Evolutionary conservation across 2,888 invertebrate species (phyloP).

Genomic region (Tetragonisca angustula): DNA sequence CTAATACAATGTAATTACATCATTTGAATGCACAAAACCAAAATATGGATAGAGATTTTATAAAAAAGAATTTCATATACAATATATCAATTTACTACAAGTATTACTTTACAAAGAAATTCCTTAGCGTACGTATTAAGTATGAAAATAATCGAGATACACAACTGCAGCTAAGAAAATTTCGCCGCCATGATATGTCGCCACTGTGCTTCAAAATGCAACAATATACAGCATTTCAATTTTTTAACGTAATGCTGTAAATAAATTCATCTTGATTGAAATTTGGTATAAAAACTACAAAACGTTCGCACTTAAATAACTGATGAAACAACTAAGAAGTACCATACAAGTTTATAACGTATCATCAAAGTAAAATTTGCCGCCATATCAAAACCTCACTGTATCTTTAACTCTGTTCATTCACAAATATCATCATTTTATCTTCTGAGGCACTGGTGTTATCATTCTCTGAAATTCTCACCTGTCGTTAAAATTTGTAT

Average conservation of each 20-base stretch:
- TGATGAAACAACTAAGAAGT: not conserved
- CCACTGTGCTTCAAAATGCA: conserved; percentile 69
- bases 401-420: conserved; percentile 42
- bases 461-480: conserved; percentile 53
- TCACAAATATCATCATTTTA: conserved; percentile 29
- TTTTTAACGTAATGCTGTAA: conserved; percentile 18
- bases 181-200: conserved; percentile 77
- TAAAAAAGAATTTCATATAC: conserved; percentile 30
- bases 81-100: conserved; percentile 40
- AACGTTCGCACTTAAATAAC: not conserved
- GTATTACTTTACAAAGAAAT: conserved; percentile 54
- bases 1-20: conserved; percentile 42
- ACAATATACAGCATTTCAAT: conserved; percentile 43
- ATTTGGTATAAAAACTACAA: not conserved
- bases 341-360: conserved; percentile 28
- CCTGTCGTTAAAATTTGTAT: conserved; percentile 66
- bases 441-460: conserved; percentile 28
- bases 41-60: conserved; percentile 11
- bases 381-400: conserved; percentile 73
- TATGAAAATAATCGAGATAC: conserved; percentile 57
- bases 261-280: not conserved
- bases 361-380: conserved; percentile 72
- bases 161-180: conserved; percentile 69
- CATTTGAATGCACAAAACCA: conserved; percentile 26
- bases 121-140: conserved; percentile 57